Conservation (phyloP, 2,113 vertebrate genomes). For the Cynoglossus semilaevis region DNA sequence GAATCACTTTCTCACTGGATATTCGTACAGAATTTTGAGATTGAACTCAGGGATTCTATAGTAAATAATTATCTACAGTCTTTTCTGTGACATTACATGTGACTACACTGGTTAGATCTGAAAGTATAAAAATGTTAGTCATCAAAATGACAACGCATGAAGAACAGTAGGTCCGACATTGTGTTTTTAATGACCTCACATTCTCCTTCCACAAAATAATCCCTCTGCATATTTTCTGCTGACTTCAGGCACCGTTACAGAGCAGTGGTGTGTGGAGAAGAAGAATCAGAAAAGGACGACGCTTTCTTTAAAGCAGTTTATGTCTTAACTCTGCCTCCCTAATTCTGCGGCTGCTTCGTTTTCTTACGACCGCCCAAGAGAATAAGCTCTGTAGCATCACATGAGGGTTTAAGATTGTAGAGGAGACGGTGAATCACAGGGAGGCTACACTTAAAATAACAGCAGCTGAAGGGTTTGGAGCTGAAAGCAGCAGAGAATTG, state of each 20-base stretch:
- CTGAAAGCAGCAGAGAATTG: background rate
- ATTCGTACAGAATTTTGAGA: too few relatives aligned
- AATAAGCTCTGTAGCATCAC: conserved; percentile 14
- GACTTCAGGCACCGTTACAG: conserved; percentile 52
- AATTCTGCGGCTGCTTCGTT: conserved; percentile 19
- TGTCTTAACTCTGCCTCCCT: conserved; percentile 32
- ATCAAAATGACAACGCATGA: conserved; percentile 42
- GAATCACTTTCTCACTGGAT: too few relatives aligned
- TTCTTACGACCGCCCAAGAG: conserved; percentile 2
- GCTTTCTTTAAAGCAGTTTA: conserved; percentile 44
- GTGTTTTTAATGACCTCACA: conserved; percentile 31
- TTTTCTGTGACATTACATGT: background rate
- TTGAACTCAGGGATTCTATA: too few relatives aligned
- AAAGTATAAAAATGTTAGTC: conserved; percentile 44
- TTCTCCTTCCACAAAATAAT: conserved; percentile 40
- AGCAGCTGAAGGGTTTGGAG: conserved; percentile 12
- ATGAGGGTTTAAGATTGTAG: conserved; percentile 36
- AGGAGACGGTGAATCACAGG: conserved; percentile 21
- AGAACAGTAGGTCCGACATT: conserved; percentile 51
- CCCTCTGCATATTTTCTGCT: conserved; percentile 56
- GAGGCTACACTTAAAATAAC: conserved; percentile 12
- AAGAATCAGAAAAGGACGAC: conserved; percentile 4
- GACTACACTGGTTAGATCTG: background rate
- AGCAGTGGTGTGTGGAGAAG: conserved; percentile 25
- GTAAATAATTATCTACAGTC: too few relatives aligned